Conservation (phyloP, 2,113 vertebrate species). For the Cryptoleucopteryx plumbea region DNA sequence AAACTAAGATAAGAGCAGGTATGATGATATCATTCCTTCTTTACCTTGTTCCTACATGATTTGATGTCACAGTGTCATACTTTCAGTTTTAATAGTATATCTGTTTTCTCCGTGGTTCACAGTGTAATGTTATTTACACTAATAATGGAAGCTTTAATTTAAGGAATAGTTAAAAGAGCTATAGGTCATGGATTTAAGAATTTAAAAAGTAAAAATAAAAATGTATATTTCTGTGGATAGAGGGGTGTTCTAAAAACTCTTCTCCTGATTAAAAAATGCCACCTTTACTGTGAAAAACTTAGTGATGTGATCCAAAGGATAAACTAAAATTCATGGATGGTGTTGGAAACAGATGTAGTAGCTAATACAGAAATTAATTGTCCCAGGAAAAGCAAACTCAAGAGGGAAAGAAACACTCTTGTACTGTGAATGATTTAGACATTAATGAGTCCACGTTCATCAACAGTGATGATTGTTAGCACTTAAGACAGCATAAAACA, state of each 20-base stretch:
- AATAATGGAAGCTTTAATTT: neutral
- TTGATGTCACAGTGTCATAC: neutral
- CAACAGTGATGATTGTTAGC: conserved; percentile 8
- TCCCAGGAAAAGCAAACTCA: neutral
- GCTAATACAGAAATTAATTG: conserved; percentile 14
- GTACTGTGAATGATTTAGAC: conserved; percentile 5
- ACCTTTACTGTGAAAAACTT: neutral
- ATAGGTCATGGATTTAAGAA: neutral
- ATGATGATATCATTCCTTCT: neutral
- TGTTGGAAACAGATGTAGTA: neutral
- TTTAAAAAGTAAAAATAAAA: neutral
- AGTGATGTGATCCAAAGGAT: neutral
- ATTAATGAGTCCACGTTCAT: conserved; percentile 14
- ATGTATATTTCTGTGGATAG: neutral
- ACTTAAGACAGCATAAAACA: conserved; percentile 28
- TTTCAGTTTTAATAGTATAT: neutral
- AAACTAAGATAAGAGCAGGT: neutral
- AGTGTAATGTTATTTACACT: neutral
- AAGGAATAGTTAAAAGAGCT: neutral
- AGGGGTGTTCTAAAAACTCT: neutral
- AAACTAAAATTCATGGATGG: neutral
- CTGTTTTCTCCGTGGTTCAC: neutral
- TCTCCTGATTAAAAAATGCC: neutral
- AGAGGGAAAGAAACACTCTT: neutral
- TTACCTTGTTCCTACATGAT: neutral